Evolutionary conservation across 2,797 vertebrate species (phyloP), one percentile per base, ranked within the genome.

Genomic region (Hapalemur alaotrensis): DNA sequence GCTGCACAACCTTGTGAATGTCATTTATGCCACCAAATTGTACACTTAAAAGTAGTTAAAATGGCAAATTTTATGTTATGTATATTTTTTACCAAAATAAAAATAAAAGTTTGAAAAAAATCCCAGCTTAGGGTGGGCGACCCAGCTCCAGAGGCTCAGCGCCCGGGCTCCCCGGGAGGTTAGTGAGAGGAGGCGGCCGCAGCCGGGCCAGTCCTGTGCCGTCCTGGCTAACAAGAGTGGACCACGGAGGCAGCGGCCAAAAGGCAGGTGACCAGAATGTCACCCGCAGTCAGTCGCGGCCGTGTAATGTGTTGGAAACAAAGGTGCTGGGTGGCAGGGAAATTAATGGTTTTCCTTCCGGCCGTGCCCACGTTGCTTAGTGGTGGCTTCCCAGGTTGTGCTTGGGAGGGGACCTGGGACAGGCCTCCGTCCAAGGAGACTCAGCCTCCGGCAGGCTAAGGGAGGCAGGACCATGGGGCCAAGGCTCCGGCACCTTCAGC

Each of bases 311-410:
- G 25, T 20, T 17, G n/a, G 41, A 32, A 13, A 20, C 4, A 1
- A 12, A 32, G 32, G 32, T 2, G 17, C 12, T 8, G 5, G 12
- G 28, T 3, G 11, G 11, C 23, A 5, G 12, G n/a, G 13, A 9
- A 0, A 6, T 14, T 20, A 7, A 63, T 12, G 6, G 23, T 30
- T 28, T 23, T 13, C 20, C n/a, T 28, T 67, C 14, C 8, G 0
- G 10, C 70, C 28, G 18, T 52, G 43, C 52, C 52, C 48, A n/a
- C 11, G 2, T 12, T n/a, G 25, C 22, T 38, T 48, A 48, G 20
- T 20, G n/a, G 4, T 28, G 5, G 18, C 32, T 65, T 5, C 32
- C 35, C 12, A 6, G 12, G 17, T 4, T 15, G 30, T n/a, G 63
- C 63, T 25, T 14, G 9, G 5, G 63, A 48, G 89, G 67, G n/a